Evolutionary conservation across 1,140 invertebrate genomes (phyloP).

Genomic region (Cotesia chilonis): DNA sequence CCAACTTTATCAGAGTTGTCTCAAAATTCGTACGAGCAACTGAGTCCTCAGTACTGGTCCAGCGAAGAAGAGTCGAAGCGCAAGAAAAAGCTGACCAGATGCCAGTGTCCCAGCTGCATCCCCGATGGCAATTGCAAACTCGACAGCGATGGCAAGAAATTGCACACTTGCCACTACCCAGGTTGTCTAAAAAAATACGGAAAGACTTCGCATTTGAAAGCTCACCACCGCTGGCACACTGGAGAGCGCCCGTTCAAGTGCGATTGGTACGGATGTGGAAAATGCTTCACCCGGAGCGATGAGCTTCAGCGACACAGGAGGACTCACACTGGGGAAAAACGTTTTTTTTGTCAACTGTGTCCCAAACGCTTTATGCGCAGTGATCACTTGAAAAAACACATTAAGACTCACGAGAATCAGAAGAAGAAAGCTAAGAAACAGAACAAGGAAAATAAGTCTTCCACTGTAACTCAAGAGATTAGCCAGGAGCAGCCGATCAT

Average conservation of each 20-base stretch:
- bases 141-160: conserved; percentile 72
- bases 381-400: conserved; percentile 86
- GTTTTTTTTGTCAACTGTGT: conserved; percentile 79
- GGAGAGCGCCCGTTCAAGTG: conserved; percentile 82
- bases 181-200: conserved; percentile 93
- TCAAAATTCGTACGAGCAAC: conserved; percentile 42
- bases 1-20: conserved; percentile 47
- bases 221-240: conserved; percentile 85
- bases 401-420: conserved; percentile 79
- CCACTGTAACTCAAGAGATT: neutral
- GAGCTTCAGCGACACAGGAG: conserved; percentile 84
- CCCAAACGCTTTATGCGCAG: conserved; percentile 83
- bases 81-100: conserved; percentile 66
- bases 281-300: conserved; percentile 88
- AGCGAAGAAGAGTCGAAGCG: conserved; percentile 37
- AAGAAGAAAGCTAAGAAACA: conserved; percentile 66
- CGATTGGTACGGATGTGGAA: conserved; percentile 84
- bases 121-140: conserved; percentile 70
- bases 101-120: conserved; percentile 77
- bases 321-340: conserved; percentile 85
- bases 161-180: conserved; percentile 89
- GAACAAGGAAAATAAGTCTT: conserved; percentile 53
- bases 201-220: conserved; percentile 90
- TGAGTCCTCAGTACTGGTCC: conserved; percentile 47
- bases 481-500: conserved; percentile 20